Evolutionary conservation across 2,888 invertebrate genomes (phyloP).

Genomic region (Achlya flavicornis): DNA sequence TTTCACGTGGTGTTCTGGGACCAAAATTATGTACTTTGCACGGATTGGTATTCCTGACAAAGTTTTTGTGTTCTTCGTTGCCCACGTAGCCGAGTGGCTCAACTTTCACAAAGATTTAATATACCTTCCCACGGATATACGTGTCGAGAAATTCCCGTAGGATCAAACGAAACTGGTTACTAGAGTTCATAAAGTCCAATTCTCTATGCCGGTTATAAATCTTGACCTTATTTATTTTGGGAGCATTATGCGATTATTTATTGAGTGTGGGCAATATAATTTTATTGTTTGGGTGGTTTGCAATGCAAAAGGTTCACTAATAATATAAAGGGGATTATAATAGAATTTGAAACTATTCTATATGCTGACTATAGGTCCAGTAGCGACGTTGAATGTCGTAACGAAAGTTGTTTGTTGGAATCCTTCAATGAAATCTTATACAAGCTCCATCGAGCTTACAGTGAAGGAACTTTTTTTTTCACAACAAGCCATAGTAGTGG

Average conservation of each 20-base stretch:
- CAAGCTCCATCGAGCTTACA: too few relatives aligned
- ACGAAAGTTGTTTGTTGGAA: too few relatives aligned
- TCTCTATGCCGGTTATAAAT: not conserved
- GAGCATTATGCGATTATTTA: not conserved
- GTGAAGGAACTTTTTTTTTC: too few relatives aligned
- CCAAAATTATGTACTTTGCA: not conserved
- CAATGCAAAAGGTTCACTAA: not conserved
- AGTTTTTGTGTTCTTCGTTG: not conserved
- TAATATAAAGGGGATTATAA: too few relatives aligned
- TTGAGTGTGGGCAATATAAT: not conserved
- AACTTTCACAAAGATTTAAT: conserved; percentile 4
- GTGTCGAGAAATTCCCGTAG: conserved; percentile 5
- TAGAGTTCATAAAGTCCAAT: conserved; percentile 2
- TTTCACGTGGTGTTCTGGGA: not conserved
- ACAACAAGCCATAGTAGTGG: too few relatives aligned
- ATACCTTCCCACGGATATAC: not conserved
- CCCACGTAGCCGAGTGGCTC: not conserved
- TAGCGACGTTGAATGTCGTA: too few relatives aligned
- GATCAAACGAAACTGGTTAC: not conserved
- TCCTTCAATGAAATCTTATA: too few relatives aligned
- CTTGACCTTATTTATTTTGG: conserved; percentile 1
- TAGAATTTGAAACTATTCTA: too few relatives aligned
- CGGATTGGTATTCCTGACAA: not conserved
- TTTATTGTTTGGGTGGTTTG: not conserved
- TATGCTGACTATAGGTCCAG: too few relatives aligned